phyloP scores from a whole-genome alignment of 2,888 invertebrate genomes.

The Trachelus stipa region DNA sequence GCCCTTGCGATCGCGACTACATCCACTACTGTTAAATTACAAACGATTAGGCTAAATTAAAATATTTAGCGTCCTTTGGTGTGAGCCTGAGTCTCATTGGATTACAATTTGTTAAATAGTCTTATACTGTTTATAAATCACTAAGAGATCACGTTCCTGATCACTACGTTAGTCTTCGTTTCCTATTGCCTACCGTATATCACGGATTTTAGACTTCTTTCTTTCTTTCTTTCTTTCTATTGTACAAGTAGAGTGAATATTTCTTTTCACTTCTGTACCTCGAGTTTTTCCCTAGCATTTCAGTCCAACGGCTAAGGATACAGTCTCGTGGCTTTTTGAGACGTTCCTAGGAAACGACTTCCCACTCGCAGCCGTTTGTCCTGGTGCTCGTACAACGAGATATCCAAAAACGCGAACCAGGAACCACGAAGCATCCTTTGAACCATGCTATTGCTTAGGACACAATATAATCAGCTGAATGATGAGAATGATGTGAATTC shows the following conservation, averaged over 20 bases:
- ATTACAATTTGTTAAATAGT: slow-evolving; percentile 53
- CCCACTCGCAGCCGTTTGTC: background rate
- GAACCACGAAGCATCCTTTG: background rate
- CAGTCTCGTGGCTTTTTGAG: background rate
- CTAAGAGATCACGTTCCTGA: slow-evolving; percentile 23
- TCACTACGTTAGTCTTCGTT: slow-evolving; percentile 10
- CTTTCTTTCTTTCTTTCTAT: background rate
- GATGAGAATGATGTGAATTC: slow-evolving; percentile 57
- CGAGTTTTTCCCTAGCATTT: background rate
- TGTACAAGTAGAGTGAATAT: background rate
- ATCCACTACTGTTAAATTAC: slow-evolving; percentile 32
- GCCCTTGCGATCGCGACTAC: background rate
- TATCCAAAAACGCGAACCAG: background rate
- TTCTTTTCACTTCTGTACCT: background rate
- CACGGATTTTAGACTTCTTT: background rate
- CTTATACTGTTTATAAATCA: slow-evolving; percentile 39
- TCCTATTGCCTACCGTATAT: background rate
- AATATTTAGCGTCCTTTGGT: slow-evolving; percentile 49
- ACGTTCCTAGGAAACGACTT: background rate
- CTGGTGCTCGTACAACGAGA: background rate
- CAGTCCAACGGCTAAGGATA: background rate
- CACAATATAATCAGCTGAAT: slow-evolving; percentile 58
- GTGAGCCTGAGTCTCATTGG: slow-evolving; percentile 51
- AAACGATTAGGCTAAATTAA: slow-evolving; percentile 38
- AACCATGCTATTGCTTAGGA: slow-evolving; percentile 37